Percentiles rank a stretch among this genome's conserved stretches.
Conservation (phyloP, 2,888 invertebrate genomes). For the Chaetoderma sp. region DNA sequence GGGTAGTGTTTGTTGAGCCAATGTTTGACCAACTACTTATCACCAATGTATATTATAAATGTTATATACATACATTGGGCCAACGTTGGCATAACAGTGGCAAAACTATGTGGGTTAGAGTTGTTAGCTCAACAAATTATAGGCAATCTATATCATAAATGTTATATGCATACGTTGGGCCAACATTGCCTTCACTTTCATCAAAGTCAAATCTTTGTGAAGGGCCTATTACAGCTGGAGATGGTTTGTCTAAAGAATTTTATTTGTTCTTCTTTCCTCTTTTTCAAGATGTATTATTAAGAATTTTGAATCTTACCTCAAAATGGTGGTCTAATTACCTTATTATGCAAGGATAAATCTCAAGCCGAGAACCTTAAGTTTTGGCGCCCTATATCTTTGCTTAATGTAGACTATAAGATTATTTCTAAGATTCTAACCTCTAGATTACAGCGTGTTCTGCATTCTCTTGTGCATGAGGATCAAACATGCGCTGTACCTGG, state of each 20-base stretch:
- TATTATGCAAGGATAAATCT: constrained; percentile 36
- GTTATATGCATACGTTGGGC: too few relatives aligned
- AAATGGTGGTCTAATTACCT: constrained; percentile 23
- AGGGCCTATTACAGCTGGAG: constrained; percentile 25
- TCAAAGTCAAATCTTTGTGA: constrained; percentile 15
- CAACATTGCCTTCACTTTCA: too few relatives aligned
- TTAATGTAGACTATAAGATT: constrained; percentile 42
- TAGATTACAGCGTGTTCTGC: constrained; percentile 29
- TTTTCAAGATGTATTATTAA: constrained; percentile 20
- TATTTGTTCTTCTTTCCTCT: constrained; percentile 28
- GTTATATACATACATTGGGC: too few relatives aligned
- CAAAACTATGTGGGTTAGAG: too few relatives aligned
- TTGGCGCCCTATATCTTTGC: constrained; percentile 40
- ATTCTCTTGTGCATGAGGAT: constrained; percentile 26
- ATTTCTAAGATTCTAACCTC: constrained; percentile 36
- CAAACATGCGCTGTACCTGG: constrained; percentile 41
- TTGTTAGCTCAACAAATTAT: too few relatives aligned
- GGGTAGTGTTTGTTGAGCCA: too few relatives aligned
- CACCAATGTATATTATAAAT: too few relatives aligned
- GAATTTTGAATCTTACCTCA: constrained; percentile 16
- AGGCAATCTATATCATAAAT: too few relatives aligned
- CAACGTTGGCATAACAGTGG: too few relatives aligned
- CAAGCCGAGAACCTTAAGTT: constrained; percentile 32
- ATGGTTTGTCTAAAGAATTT: constrained; percentile 39
- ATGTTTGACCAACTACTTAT: too few relatives aligned